These are phyloP conservation scores for Trachymyrmex septentrionalis DNA, from an alignment of 1,140 invertebrate genomes.

Conservation along the genomic window DNA sequence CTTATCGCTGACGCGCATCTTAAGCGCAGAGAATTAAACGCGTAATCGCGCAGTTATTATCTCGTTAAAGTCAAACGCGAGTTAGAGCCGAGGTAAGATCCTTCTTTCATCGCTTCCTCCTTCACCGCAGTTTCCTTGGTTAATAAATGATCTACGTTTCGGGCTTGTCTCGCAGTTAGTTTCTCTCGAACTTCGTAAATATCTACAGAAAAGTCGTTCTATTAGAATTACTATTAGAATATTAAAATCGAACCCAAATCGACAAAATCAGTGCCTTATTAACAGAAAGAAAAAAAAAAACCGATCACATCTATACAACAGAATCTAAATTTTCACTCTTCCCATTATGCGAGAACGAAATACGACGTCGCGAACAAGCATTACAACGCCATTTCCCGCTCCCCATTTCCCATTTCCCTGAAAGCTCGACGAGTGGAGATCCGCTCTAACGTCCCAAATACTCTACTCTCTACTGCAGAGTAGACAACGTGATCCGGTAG, in stretches of 20 bases:
- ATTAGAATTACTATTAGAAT: not conserved
- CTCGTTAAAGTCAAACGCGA: slow-evolving; percentile 80
- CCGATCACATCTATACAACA: not conserved
- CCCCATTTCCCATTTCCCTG: slow-evolving; percentile 11
- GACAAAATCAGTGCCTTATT: not conserved
- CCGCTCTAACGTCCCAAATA: slow-evolving; percentile 44
- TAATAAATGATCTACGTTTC: slow-evolving; percentile 27
- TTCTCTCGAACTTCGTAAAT: not conserved
- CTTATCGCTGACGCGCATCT: slow-evolving; percentile 82
- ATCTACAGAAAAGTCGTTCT: not conserved
- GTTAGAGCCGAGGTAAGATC: slow-evolving; percentile 19
- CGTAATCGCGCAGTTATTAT: slow-evolving; percentile 84
- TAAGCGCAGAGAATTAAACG: slow-evolving; percentile 81
- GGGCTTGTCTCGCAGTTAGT: not conserved
- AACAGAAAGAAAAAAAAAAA: not conserved
- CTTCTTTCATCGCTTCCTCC: slow-evolving; percentile 31
- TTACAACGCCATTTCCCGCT: slow-evolving; percentile 36
- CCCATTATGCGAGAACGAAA: not conserved
- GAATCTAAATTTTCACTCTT: not conserved
- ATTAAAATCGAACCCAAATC: not conserved
- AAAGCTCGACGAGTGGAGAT: slow-evolving; percentile 55
- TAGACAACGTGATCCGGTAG: slow-evolving; percentile 71
- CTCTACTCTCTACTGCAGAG: slow-evolving; percentile 18
- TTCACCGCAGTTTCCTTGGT: not conserved
- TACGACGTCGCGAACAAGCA: slow-evolving; percentile 30